Percentiles rank a stretch among this genome's conserved stretches.
Conservation (phyloP, 2,113 vertebrate genomes). For the Lates calcarifer region DNA sequence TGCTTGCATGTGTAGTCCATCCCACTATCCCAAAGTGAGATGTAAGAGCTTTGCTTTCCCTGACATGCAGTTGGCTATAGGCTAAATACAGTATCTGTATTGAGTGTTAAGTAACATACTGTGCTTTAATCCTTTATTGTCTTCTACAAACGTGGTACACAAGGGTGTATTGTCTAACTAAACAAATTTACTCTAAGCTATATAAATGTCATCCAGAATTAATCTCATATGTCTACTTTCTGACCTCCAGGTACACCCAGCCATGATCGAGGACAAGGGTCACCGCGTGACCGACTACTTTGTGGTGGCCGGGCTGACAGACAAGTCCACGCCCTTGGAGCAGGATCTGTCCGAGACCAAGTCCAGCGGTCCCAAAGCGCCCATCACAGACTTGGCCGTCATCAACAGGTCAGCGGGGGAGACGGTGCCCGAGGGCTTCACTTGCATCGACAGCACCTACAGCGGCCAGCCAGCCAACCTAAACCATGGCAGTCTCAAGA, state of each 20-base stretch:
- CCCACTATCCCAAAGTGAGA: conserved; percentile 26
- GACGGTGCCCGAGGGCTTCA: conserved; percentile 94
- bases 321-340: conserved; percentile 91
- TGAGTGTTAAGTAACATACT: background rate
- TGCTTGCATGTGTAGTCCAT: conserved; percentile 37
- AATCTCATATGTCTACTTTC: background rate
- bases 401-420: conserved; percentile 96
- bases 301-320: conserved; percentile 96
- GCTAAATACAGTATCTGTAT: background rate
- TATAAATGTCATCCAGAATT: background rate
- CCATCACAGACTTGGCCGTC: conserved; percentile 96
- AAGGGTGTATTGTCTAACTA: background rate
- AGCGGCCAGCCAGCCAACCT: conserved; percentile 95
- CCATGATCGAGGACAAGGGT: conserved; percentile 97
- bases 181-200: background rate
- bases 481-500: conserved; percentile 98
- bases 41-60: conserved; percentile 12
- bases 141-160: background rate
- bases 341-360: conserved; percentile 94
- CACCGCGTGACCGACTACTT: conserved; percentile 98
- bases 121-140: background rate
- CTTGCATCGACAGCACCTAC: conserved; percentile 93
- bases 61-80: background rate
- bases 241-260: conserved; percentile 81
- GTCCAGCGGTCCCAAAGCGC: conserved; percentile 92